Evolutionary conservation across 2,113 vertebrate genomes (phyloP).

Genomic region (Albula goreensis): DNA sequence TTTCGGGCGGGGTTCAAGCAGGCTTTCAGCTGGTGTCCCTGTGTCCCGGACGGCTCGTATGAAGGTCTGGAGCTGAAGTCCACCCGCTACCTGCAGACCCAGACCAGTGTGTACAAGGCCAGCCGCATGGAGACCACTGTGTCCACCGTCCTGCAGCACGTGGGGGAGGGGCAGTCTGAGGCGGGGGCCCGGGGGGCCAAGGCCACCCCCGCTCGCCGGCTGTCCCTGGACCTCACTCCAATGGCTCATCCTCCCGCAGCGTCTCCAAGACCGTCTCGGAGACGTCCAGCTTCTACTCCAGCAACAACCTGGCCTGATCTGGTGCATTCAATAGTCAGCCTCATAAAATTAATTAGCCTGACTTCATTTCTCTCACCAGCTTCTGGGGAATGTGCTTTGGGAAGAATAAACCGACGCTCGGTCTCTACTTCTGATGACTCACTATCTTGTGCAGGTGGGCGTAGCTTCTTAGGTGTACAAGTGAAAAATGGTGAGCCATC

Average conservation of each 20-base stretch:
- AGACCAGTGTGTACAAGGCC: conserved; percentile 88
- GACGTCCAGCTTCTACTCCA: conserved; percentile 88
- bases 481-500: too few relatives aligned
- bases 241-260: conserved; percentile 84
- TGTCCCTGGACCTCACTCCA: conserved; percentile 83
- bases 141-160: conserved; percentile 69
- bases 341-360: too few relatives aligned
- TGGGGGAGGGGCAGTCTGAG: conserved; percentile 25
- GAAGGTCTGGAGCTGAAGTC: conserved; percentile 94
- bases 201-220: conserved; percentile 51
- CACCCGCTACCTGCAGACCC: conserved; percentile 83
- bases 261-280: conserved; percentile 87
- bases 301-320: conserved; percentile 63
- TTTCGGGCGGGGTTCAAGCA: conserved; percentile 93
- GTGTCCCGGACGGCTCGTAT: conserved; percentile 71
- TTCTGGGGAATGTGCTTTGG: too few relatives aligned
- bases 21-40: conserved; percentile 88
- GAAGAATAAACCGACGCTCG: too few relatives aligned
- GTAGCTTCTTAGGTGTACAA: too few relatives aligned
- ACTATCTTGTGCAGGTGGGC: too few relatives aligned
- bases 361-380: too few relatives aligned
- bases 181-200: conserved; percentile 52
- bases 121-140: conserved; percentile 88
- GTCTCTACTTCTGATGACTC: too few relatives aligned
- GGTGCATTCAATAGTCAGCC: too few relatives aligned